phyloP scores from a whole-genome alignment of 2,113 vertebrate species.

The Nothocercus julius region DNA sequence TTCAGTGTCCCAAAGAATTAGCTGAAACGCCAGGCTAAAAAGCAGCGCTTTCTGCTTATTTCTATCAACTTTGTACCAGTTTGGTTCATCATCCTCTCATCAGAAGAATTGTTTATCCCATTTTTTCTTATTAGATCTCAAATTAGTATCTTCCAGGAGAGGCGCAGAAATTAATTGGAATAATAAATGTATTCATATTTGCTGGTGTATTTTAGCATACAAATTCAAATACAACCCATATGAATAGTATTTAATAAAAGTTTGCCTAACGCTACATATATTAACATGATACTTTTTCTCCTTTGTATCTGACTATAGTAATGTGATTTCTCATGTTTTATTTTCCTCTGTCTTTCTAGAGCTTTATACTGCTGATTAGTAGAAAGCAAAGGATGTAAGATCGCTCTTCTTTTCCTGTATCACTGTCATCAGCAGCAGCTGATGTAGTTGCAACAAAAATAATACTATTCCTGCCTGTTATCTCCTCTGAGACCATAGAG shows the following conservation, averaged over 20 bases:
- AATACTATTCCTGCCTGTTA: slow-evolving; percentile 11
- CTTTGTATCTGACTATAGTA: background rate
- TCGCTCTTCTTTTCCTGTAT: slow-evolving; percentile 10
- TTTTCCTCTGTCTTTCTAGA: slow-evolving; percentile 1
- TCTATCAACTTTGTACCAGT: slow-evolving; percentile 3
- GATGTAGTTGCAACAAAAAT: slow-evolving; percentile 20
- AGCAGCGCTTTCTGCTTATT: background rate
- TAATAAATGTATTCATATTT: slow-evolving; percentile 17
- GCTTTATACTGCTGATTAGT: slow-evolving; percentile 4
- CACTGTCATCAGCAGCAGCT: background rate
- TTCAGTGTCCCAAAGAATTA: slow-evolving; percentile 38
- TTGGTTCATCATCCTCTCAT: slow-evolving; percentile 37
- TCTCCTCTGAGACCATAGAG: background rate
- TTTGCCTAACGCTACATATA: background rate
- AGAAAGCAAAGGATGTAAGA: slow-evolving; percentile 35
- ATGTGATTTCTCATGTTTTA: background rate
- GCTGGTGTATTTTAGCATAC: background rate
- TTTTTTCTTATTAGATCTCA: slow-evolving; percentile 39
- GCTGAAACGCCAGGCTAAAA: background rate
- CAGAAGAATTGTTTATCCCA: slow-evolving; percentile 28
- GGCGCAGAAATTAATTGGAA: slow-evolving; percentile 9
- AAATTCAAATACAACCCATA: background rate
- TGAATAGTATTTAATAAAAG: slow-evolving; percentile 10
- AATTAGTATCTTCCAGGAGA: slow-evolving; percentile 27
- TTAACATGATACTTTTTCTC: background rate